Base-by-base conservation (phyloP, 2,797 vertebrate genomes). In the Cephalopachus bancanus region DNA sequence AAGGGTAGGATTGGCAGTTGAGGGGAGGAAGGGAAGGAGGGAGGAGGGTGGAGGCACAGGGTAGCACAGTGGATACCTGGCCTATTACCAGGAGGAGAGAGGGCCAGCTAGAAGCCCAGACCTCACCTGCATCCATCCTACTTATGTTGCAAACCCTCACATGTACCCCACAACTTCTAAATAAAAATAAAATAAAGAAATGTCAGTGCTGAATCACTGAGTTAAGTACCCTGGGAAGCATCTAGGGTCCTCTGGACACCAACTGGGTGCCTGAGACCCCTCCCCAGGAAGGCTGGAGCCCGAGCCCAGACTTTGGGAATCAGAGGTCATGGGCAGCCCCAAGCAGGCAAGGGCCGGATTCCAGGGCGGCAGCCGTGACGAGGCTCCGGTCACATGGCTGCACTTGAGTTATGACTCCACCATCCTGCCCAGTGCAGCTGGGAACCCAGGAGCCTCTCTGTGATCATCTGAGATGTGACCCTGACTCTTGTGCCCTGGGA, bases 381-480 rank as follows among this genome's bases (percentile, higher is more conserved):
- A 62, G 51, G 62, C 44, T 26, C n/a, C 16, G 11, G 33, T 10
- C 2, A 7, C 22, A 8, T 10, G 57, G 65, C 57, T 83, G 44
- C 49, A 57, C 80, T 91, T 86, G 60, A 37, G 44, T 37, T 65
- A n/a, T 7, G 20, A 24, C 9, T 76, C 71, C 60, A 49, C 51
- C 22, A 62, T n/a, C 26, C 28, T 71, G 26, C 69, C 62, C 1
- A 14, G 76, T 57, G 60, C 7, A 24, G 26, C 33, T 80, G 84
- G 85, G 83, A 96, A 83, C 88, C 65, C 37, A 92, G 78, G 44
- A 89, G 30, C 78, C 95, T 91, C 62, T 44, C 84, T 87, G 90
- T 83, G 84, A 51, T 86, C 91, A 91, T 89, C 65, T 85, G 71
- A 83, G 85, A 94, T 83, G 91, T 96, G 97, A 97, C 76, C 51